phyloP scores from a whole-genome alignment of 2,113 vertebrate species.

The Seriola quinqueradiata region DNA sequence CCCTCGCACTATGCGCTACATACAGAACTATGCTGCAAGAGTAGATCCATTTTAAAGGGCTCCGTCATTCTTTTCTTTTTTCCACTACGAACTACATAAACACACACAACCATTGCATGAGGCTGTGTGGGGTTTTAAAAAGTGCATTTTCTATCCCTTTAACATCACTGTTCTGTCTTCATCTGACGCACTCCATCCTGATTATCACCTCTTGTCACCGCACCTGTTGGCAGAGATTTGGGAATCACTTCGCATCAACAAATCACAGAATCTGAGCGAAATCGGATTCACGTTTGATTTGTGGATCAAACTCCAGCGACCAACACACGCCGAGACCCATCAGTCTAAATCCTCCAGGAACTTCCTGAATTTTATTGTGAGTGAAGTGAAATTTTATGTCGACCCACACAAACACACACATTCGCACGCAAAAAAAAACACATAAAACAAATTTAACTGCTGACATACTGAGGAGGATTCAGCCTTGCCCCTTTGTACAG shows the following conservation, averaged over 20 bases:
- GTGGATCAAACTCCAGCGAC: conserved; percentile 27
- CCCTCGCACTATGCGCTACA: conserved; percentile 77
- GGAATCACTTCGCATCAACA: conserved; percentile 27
- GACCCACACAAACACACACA: conserved; percentile 38
- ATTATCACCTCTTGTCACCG: conserved; percentile 15
- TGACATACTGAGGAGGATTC: conserved; percentile 74
- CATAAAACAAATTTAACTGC: conserved; percentile 56
- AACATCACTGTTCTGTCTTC: conserved; percentile 73
- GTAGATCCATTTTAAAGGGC: conserved; percentile 87
- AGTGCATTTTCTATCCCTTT: conserved; percentile 81
- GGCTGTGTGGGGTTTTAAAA: conserved; percentile 72
- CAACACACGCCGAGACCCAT: conserved; percentile 3
- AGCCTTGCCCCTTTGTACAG: conserved; percentile 83
- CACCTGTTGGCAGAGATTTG: conserved; percentile 26
- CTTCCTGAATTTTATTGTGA: conserved; percentile 56
- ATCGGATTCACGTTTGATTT: conserved; percentile 33
- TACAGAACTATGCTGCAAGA: conserved; percentile 83
- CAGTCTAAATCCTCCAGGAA: conserved; percentile 27
- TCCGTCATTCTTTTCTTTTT: conserved; percentile 71
- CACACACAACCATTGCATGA: conserved; percentile 77
- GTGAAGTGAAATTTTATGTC: conserved; percentile 46
- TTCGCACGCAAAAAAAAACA: conserved; percentile 51
- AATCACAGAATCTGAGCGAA: conserved; percentile 31
- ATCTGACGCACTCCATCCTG: conserved; percentile 45
- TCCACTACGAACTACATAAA: conserved; percentile 61